phyloP scores from a whole-genome alignment of 2,797 vertebrate genomes.

The Notolabrus celidotus region DNA sequence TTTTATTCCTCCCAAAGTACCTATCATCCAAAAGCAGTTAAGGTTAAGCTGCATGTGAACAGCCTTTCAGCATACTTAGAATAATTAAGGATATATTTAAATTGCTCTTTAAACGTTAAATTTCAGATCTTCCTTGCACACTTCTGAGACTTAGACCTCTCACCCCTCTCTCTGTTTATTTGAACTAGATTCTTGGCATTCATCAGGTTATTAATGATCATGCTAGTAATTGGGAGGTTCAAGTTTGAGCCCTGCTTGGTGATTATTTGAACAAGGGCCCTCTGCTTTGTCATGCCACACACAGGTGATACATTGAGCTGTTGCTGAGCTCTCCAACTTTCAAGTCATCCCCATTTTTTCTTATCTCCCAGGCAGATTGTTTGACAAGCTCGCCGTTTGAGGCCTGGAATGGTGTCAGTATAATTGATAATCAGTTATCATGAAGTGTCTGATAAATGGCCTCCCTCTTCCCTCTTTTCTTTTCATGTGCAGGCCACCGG shows the following conservation, averaged over 20 bases:
- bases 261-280: slow-evolving; percentile 77
- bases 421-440: slow-evolving; percentile 56
- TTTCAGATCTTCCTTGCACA: slow-evolving; percentile 10
- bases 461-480: slow-evolving; percentile 36
- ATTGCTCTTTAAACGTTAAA: slow-evolving; percentile 16
- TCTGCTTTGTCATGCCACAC: slow-evolving; percentile 71
- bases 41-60: slow-evolving; percentile 16
- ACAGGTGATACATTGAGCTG: slow-evolving; percentile 58
- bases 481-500: slow-evolving; percentile 85
- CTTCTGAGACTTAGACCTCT: slow-evolving; percentile 34
- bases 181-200: slow-evolving; percentile 72
- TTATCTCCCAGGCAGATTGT: slow-evolving; percentile 49
- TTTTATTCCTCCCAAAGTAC: slow-evolving; percentile 14
- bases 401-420: slow-evolving; percentile 39
- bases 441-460: slow-evolving; percentile 44
- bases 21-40: slow-evolving; percentile 11
- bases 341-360: slow-evolving; percentile 21
- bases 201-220: slow-evolving; percentile 81
- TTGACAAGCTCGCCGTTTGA: slow-evolving; percentile 63
- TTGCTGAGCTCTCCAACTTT: slow-evolving; percentile 52
- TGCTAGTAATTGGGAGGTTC: slow-evolving; percentile 67
- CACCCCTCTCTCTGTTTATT: slow-evolving; percentile 76
- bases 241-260: slow-evolving; percentile 54
- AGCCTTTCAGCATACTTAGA: background rate
- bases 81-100: slow-evolving; percentile 10